These are phyloP conservation scores for Artemia franciscana DNA, from an alignment of 1,140 invertebrate genomes.

Conservation along the genomic window DNA sequence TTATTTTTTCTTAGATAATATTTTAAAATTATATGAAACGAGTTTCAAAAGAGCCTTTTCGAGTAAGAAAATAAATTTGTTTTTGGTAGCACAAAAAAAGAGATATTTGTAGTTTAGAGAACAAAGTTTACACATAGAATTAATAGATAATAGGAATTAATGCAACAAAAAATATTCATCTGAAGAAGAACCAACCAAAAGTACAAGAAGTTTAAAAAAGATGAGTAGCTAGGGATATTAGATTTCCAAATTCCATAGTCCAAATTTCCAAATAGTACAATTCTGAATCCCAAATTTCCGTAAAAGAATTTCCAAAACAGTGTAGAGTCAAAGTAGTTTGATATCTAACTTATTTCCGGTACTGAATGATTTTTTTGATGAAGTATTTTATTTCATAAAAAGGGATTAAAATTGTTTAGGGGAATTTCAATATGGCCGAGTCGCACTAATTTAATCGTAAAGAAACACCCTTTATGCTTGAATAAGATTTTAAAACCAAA, in stretches of 20 bases:
- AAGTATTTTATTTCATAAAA: not conserved
- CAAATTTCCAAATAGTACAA: not conserved
- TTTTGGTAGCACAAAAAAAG: too few species aligned
- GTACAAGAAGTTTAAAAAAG: not conserved
- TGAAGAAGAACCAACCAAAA: too few species aligned
- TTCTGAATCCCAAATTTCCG: not conserved
- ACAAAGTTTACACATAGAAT: too few species aligned
- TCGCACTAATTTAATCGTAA: not conserved
- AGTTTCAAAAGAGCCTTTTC: too few species aligned
- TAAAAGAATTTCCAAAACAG: not conserved
- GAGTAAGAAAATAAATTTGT: too few species aligned
- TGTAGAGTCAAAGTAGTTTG: not conserved
- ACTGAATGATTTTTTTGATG: not conserved
- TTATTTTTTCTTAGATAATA: too few species aligned
- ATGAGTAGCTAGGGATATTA: not conserved
- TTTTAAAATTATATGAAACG: too few species aligned
- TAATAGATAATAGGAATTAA: too few species aligned
- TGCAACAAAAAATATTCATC: too few species aligned
- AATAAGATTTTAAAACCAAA: too few species aligned
- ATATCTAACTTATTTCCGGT: not conserved
- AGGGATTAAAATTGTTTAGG: not conserved
- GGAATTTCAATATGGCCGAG: not conserved
- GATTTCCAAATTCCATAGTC: not conserved
- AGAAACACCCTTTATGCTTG: not conserved
- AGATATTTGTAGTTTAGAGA: too few species aligned